phyloP scores from a whole-genome alignment of 1,140 invertebrate genomes.

The Vollenhovia emeryi region DNA sequence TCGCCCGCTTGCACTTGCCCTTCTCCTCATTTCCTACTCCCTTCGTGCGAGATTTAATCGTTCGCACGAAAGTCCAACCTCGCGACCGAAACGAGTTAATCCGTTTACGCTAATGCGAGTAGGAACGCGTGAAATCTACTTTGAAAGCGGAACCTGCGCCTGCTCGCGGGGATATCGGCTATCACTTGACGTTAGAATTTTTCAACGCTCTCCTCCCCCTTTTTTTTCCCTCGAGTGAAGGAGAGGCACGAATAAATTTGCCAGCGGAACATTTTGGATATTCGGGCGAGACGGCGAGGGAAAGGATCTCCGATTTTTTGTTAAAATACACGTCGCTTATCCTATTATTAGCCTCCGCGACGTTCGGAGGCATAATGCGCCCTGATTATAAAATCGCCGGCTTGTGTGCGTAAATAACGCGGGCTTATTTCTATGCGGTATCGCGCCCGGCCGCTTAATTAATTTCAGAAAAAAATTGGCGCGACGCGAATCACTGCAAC shows the following conservation, averaged over 20 bases:
- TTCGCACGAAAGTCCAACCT: slow-evolving; percentile 53
- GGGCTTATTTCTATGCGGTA: slow-evolving; percentile 38
- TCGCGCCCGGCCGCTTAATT: slow-evolving; percentile 34
- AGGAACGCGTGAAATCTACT: slow-evolving; percentile 67
- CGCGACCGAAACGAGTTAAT: slow-evolving; percentile 63
- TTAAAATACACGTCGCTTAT: not conserved
- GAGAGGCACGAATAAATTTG: not conserved
- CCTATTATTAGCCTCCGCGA: not conserved
- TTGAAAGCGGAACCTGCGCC: slow-evolving; percentile 8
- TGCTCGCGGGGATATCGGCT: not conserved
- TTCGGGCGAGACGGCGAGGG: not conserved
- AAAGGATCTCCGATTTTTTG: not conserved
- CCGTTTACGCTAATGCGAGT: slow-evolving; percentile 65
- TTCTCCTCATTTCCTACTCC: slow-evolving; percentile 18
- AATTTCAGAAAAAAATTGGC: slow-evolving; percentile 39
- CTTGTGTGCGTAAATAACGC: slow-evolving; percentile 13
- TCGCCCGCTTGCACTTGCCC: slow-evolving; percentile 16
- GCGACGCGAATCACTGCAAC: slow-evolving; percentile 13
- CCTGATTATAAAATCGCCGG: slow-evolving; percentile 39
- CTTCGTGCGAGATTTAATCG: slow-evolving; percentile 58
- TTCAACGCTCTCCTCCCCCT: too few species aligned
- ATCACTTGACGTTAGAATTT: not conserved
- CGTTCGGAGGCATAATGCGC: not conserved
- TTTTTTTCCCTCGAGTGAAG: not conserved
- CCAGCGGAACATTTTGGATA: not conserved